Evolutionary conservation across 2,797 vertebrate species (phyloP).

Genomic region (Oceanodroma leucorhoa): DNA sequence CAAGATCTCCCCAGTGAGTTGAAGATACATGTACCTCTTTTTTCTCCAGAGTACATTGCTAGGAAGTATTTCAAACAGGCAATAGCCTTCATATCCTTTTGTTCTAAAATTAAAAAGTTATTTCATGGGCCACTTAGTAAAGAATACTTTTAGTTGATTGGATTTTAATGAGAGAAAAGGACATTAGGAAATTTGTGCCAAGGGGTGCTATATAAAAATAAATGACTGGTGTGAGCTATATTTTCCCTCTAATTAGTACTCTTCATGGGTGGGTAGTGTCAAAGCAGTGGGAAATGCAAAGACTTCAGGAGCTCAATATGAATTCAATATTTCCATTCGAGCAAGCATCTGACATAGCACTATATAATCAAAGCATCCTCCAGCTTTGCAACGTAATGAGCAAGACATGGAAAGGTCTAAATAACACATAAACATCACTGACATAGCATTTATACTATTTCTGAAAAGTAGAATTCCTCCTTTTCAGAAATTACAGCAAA

Average conservation of each 20-base stretch:
- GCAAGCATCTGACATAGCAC: not conserved
- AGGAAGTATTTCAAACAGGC: not conserved
- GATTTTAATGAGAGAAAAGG: slow-evolving; percentile 22
- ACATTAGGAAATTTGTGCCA: not conserved
- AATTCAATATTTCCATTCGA: not conserved
- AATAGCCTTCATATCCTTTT: not conserved
- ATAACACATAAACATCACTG: not conserved
- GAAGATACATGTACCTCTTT: not conserved
- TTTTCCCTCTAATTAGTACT: slow-evolving; percentile 17
- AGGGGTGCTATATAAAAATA: not conserved
- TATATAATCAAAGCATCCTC: not conserved
- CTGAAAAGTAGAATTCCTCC: not conserved
- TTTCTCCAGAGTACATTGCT: not conserved
- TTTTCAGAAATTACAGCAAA: not conserved
- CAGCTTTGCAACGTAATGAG: not conserved
- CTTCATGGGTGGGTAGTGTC: not conserved
- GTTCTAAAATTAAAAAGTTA: not conserved
- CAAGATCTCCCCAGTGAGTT: not conserved
- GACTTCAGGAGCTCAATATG: not conserved
- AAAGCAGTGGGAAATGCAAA: not conserved
- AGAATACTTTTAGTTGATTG: not conserved
- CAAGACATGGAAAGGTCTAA: not conserved
- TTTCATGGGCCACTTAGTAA: not conserved
- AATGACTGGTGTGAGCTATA: not conserved
- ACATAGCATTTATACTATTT: not conserved